Evolutionary conservation across 37 sponge, comb jelly and placozoan genomes (phyloP).

Genomic region (Crambe crambe): DNA sequence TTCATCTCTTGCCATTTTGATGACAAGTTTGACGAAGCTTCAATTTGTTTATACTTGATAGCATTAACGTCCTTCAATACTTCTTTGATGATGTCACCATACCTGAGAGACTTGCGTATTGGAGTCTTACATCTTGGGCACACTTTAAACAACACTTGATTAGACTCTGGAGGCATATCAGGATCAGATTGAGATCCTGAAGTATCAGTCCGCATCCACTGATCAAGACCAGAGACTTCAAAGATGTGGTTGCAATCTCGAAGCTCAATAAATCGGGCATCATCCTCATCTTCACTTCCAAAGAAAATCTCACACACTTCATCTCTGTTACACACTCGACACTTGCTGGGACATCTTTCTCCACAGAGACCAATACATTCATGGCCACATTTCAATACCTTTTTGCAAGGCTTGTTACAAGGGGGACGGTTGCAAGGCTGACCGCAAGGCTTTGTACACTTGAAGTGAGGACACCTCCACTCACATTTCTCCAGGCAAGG

Average conservation of each 20-base stretch:
- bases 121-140: conserved; percentile 84
- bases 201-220: conserved; percentile 77
- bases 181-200: no score
- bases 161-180: conserved; percentile 1
- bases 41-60: conserved; percentile 53
- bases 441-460: conserved; percentile 76
- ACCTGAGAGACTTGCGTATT: conserved; percentile 72
- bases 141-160: conserved; percentile 67
- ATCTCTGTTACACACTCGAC: conserved; percentile 64
- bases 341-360: conserved; percentile 76
- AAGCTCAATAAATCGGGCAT: conserved; percentile 82
- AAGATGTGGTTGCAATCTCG: conserved; percentile 83
- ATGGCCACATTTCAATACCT: conserved; percentile 68
- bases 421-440: conserved; percentile 74
- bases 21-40: background rate
- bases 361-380: conserved; percentile 93
- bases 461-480: conserved; percentile 78
- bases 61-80: conserved; percentile 54
- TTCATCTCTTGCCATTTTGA: background rate
- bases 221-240: conserved; percentile 78
- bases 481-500: conserved; percentile 77
- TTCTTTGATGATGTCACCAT: conserved; percentile 80
- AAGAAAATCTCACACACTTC: conserved; percentile 80
- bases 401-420: conserved; percentile 54
- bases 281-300: conserved; percentile 82